Evolutionary conservation across 2,113 vertebrate species (phyloP).

Genomic region (Guaruba guarouba): DNA sequence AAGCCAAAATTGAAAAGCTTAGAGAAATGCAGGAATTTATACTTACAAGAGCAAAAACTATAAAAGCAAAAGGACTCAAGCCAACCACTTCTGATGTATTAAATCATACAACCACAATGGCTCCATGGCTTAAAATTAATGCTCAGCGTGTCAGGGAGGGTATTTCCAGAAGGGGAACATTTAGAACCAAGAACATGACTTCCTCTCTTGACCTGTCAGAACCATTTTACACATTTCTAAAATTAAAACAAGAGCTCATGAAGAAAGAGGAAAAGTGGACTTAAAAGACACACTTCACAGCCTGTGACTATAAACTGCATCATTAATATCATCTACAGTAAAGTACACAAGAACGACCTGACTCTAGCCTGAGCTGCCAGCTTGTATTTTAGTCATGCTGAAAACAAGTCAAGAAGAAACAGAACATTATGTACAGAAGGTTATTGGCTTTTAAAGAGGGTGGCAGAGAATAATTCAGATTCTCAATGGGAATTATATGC

Average conservation of each 20-base stretch:
- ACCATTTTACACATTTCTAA: not conserved
- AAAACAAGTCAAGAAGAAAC: slow-evolving; percentile 40
- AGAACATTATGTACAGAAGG: slow-evolving; percentile 43
- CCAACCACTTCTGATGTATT: not conserved
- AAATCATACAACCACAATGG: not conserved
- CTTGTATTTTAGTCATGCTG: slow-evolving; percentile 4
- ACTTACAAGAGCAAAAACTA: not conserved
- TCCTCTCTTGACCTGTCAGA: not conserved
- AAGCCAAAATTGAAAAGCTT: not conserved
- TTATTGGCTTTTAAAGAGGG: slow-evolving; percentile 16
- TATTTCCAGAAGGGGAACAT: not conserved
- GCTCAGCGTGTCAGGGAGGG: not conserved
- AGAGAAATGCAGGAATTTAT: not conserved
- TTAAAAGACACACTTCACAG: not conserved
- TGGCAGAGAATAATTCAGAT: slow-evolving; percentile 30
- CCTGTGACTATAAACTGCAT: not conserved
- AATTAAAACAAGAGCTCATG: not conserved
- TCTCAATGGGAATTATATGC: slow-evolving; percentile 25
- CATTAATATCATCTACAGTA: not conserved
- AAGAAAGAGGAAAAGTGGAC: not conserved
- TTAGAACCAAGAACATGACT: not conserved
- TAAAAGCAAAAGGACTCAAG: not conserved
- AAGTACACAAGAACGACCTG: not conserved
- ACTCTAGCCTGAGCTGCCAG: not conserved
- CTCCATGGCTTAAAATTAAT: not conserved